Conservation (phyloP, 2,888 invertebrate species). For the Augiades crinisus region DNA sequence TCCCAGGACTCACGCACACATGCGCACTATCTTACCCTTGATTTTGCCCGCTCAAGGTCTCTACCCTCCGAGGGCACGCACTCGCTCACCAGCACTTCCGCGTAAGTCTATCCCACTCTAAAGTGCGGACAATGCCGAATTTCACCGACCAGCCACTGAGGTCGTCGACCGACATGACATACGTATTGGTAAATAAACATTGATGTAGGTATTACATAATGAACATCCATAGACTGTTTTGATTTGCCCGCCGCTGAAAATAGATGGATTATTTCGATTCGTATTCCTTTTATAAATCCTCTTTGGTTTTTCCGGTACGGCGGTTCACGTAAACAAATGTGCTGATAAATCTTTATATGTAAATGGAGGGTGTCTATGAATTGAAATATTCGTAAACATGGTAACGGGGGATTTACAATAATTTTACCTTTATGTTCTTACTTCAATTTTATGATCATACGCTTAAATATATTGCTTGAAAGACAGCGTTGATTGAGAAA, state of each 20-base stretch:
- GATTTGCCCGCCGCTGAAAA: slow-evolving; percentile 30
- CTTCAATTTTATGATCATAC: too few relatives aligned
- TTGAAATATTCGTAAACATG: too few relatives aligned
- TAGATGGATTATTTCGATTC: slow-evolving; percentile 19
- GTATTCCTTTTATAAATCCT: slow-evolving; percentile 8
- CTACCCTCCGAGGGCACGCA: slow-evolving; percentile 65
- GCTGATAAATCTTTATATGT: too few relatives aligned
- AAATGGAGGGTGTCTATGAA: too few relatives aligned
- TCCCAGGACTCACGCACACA: slow-evolving; percentile 53
- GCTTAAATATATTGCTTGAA: too few relatives aligned
- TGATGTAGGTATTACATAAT: slow-evolving; percentile 60
- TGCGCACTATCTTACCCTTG: slow-evolving; percentile 70
- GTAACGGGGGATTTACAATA: too few relatives aligned
- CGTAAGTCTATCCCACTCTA: slow-evolving; percentile 62
- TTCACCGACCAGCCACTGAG: slow-evolving; percentile 64
- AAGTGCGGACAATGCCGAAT: slow-evolving; percentile 70
- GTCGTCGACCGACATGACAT: slow-evolving; percentile 68
- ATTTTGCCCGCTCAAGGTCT: slow-evolving; percentile 81
- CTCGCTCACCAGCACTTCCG: slow-evolving; percentile 51
- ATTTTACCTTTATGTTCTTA: too few relatives aligned
- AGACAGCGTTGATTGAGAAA: too few relatives aligned
- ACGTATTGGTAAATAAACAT: slow-evolving; percentile 80
- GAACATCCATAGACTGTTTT: slow-evolving; percentile 46
- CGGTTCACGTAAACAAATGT: too few relatives aligned
- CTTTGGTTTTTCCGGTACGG: too few relatives aligned